Evolutionary conservation across 2,113 vertebrate species (phyloP).

Genomic region (Meles meles): DNA sequence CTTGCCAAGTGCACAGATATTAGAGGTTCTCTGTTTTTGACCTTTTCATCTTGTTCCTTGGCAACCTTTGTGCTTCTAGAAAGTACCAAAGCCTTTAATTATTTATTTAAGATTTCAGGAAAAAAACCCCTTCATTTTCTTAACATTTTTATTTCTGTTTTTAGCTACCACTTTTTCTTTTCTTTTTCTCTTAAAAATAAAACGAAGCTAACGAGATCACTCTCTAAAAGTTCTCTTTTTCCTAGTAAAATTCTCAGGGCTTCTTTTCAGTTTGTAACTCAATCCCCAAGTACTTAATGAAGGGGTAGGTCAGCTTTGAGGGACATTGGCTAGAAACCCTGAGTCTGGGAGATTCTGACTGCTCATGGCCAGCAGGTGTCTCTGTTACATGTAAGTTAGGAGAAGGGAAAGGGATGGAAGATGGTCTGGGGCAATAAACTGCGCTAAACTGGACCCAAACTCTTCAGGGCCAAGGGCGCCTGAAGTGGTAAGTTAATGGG

Average conservation of each 20-base stretch:
- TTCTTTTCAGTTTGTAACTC: neutral
- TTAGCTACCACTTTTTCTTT: neutral
- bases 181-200: neutral
- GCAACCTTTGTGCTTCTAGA: neutral
- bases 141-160: neutral
- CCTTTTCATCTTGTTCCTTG: neutral
- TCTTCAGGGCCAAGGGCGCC: neutral
- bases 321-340: neutral
- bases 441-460: neutral
- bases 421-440: neutral
- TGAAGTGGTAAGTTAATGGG: neutral
- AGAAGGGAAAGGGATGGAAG: neutral
- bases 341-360: neutral
- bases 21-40: neutral
- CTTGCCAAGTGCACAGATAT: neutral
- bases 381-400: neutral
- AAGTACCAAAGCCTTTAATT: neutral
- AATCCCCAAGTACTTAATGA: neutral
- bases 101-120: neutral
- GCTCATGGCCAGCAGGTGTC: neutral
- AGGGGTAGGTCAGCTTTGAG: neutral
- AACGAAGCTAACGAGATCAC: neutral
- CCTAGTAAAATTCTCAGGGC: neutral
- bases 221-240: neutral
- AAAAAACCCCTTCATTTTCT: neutral